phyloP scores from a whole-genome alignment of 1,140 invertebrate species.

The Achatina immaculata region DNA sequence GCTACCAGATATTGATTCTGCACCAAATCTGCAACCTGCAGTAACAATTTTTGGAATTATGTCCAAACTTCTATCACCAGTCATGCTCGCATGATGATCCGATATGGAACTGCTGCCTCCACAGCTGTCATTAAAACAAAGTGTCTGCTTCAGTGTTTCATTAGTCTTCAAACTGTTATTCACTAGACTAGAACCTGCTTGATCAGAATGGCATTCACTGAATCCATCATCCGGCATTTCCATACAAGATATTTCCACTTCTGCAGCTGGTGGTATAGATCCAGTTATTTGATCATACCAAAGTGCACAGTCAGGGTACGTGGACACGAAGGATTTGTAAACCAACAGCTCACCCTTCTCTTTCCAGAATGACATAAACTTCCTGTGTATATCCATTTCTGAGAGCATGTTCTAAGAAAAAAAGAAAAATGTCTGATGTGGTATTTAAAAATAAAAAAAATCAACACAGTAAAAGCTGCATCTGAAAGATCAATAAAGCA shows the following conservation, averaged over 20 bases:
- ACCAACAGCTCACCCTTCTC: slow-evolving; percentile 30
- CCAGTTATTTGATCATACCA: slow-evolving; percentile 34
- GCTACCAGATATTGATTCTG: too few species aligned
- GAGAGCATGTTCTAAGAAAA: neutral
- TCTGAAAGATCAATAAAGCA: too few species aligned
- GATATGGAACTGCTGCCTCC: too few species aligned
- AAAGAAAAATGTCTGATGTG: too few species aligned
- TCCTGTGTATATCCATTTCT: slow-evolving; percentile 22
- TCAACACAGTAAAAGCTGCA: too few species aligned
- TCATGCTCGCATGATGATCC: too few species aligned
- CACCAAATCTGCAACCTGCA: too few species aligned
- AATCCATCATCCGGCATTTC: neutral
- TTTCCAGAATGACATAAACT: slow-evolving; percentile 21
- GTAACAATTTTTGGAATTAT: too few species aligned
- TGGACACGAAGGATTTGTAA: slow-evolving; percentile 34
- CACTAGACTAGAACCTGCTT: neutral
- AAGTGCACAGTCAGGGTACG: slow-evolving; percentile 25
- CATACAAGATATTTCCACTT: slow-evolving; percentile 4
- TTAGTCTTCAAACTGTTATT: too few species aligned
- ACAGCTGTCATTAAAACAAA: too few species aligned
- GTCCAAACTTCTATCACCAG: too few species aligned
- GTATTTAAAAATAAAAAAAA: too few species aligned
- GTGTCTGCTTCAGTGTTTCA: neutral
- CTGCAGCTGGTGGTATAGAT: slow-evolving; percentile 17
- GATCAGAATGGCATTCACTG: neutral